Base-by-base conservation (phyloP, 2,113 vertebrate species). In the Hiodon alosoides region DNA sequence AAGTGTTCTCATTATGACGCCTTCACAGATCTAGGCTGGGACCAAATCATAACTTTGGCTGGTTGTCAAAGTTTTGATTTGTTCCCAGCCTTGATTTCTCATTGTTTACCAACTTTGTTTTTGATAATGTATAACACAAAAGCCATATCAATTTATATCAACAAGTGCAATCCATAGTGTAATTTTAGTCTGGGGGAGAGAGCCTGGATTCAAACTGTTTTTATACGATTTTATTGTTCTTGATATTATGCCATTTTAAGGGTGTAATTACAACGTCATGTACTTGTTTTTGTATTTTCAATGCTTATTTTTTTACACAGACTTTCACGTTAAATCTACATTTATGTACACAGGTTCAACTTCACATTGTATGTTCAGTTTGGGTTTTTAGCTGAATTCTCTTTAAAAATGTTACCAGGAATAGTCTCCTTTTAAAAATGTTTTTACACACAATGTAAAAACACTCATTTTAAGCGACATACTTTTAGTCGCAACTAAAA, bases 81-180 rank as follows among this genome's bases (percentile, higher is more conserved):
- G 31, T 31, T 31, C 31, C 31, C 31, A 31, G 31, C 31, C 31
- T 31, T 31, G 31, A 31, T 31, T 31, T 14, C 46, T 59, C 11
- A 47, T 48, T 71, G 31, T 71, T 59, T 31, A 31, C 31, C 31
- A 31, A 31, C 31, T 69, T 69, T 5, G n/a, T n/a, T 54, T 55
- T 16, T 69, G 54, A 13, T 64, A 61, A 4, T 17, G 50, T 67
- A 9, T 51, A 17, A 67, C 55, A 75, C 54, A 58, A 75, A 75
- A 75, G 73, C 73, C 73, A 75, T 75, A 75, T 75, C 50, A 54
- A 75, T 31, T 31, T 31, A 31, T 31, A 31, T 31, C 73, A 13
- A 51, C 59, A 67, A 67, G 73, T 75, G 73, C 73, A 75, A 75
- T 75, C 64, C 47, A 11, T 54, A 75, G 65, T 67, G 64, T 73